Base-by-base conservation (phyloP, 1,140 invertebrate species). In the Ostrea denselamellosa region DNA sequence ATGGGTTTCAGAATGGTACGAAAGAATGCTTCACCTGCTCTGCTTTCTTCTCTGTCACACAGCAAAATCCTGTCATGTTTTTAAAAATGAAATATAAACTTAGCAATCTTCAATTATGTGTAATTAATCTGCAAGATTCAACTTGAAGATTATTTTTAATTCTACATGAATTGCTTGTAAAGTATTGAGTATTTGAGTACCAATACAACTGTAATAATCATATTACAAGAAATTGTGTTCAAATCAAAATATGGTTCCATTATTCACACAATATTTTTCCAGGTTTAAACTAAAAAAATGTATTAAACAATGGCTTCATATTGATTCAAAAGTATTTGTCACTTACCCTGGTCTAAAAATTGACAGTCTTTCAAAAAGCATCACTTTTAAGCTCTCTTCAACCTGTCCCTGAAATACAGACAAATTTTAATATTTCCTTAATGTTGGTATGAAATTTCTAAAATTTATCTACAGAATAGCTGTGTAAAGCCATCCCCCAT, bases 281-380 rank as follows among this genome's bases (percentile, higher is more conserved):
- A 62, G 58, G 7, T 19, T 62, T 62, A 62, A 62, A 89, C 34
- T 44, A 44, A 44, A 25, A n/a, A 12, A 17, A 17, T 22, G 28
- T 82, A 65, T 65, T 3, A 65, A 44, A 44, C 1, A 44, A 44
- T 44, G 34, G 34, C 5, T 44, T 44, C 34, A 5, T 44, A 44
- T 2, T 44, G 34, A 44, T 44, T 44, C 5, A 44, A 44, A 5
- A 5, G 34, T 44, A 44, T 44, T 44, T 44, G 34, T 44, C 34
- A 44, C 89, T 90, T 91, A 94, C 93, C 91, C 93, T 82, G 93
- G 93, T 90, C 93, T 92, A 44, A 88, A 94, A 25, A 93, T 91
- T 28, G 93, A 93, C 10, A 93, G 86, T 84, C 92, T 90, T 10
- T 92, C 84, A 91, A 93, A 94, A 83, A 92, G 90, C 81, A 93